Base-by-base conservation (phyloP, 2,888 invertebrate genomes). In the Phymatocera aterrima region DNA sequence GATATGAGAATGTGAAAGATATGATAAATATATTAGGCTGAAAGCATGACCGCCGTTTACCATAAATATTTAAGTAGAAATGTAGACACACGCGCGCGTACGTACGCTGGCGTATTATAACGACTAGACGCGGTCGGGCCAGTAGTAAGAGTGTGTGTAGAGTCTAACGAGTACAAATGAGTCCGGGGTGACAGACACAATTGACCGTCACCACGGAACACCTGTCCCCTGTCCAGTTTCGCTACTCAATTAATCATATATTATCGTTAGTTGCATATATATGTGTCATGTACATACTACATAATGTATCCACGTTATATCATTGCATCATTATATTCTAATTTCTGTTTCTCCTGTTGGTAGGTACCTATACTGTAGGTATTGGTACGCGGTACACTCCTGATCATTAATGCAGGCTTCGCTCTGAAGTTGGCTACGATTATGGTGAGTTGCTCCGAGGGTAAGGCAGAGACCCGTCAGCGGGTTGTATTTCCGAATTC, bases 121-220 rank as follows among this genome's bases (percentile, higher is more conserved):
- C n/a, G 57, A 4, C 21, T 12, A 28, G 8, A 28, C 40, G 40
- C 4, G 40, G 4, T 15, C 3, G 15, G 48, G 48, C 48, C 8
- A n/a, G 48, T 43, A 8, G 43, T 43, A 10, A 43, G 10, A 8
- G 5, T 43, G 6, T 43, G 43, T 5, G 48, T 15, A 3, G 12
- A 51, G 61, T 64, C 2, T 64, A 64, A 34, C 61, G 43, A 28
- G 40, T 68, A 28, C 24, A 46, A 68, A 68, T 68, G 68, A 46
- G 46, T 24, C 46, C n/a, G 46, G n/a, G 43, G 24, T 28, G 68
- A 68, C 60, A 60, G 60, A 60, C 43, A 21, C 43, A 46, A 46
- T 68, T 43, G 68, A 68, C 68, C 68, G 68, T 68, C 68, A 34
- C 28, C 43, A 46, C 43, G 68, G 28, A 46, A 68, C 43, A 46